Percentiles rank a stretch among this genome's conserved stretches.
These are phyloP conservation scores for Enteromius argenteus DNA, from an alignment of 2,797 vertebrate genomes.

Conservation along the genomic window DNA sequence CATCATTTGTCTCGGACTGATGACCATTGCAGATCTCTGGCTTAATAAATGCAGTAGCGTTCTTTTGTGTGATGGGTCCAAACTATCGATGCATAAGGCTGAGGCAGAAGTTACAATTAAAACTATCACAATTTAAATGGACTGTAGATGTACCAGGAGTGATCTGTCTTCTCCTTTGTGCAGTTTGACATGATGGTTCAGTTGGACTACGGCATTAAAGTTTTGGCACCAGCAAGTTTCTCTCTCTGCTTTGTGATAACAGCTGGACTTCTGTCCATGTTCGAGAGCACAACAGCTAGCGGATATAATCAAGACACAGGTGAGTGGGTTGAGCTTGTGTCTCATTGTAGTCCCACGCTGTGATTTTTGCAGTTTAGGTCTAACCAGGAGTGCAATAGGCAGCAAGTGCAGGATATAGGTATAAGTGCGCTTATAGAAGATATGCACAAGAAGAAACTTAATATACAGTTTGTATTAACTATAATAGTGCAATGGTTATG, in stretches of 20 bases:
- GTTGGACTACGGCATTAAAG: conserved; percentile 61
- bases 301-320: conserved; percentile 68
- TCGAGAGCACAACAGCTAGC: conserved; percentile 60
- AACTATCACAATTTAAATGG: conserved; percentile 59
- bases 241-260: conserved; percentile 64
- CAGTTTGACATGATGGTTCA: conserved; percentile 73
- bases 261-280: conserved; percentile 65
- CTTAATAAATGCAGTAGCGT: neutral
- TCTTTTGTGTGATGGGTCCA: conserved; percentile 48
- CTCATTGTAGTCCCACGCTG: conserved; percentile 6
- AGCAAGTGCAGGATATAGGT: too few relatives aligned
- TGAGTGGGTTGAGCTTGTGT: conserved; percentile 57
- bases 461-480: too few relatives aligned
- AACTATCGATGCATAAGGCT: conserved; percentile 11
- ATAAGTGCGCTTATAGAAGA: too few relatives aligned
- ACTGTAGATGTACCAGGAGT: conserved; percentile 55
- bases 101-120: neutral
- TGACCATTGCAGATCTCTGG: conserved; percentile 20
- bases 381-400: too few relatives aligned
- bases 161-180: conserved; percentile 53
- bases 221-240: conserved; percentile 63
- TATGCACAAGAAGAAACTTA: too few relatives aligned
- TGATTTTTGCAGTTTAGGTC: too few relatives aligned
- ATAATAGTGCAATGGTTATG: too few relatives aligned
- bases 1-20: neutral